Evolutionary conservation across 2,797 vertebrate species (phyloP).

Genomic region (Pipistrellus nathusii): DNA sequence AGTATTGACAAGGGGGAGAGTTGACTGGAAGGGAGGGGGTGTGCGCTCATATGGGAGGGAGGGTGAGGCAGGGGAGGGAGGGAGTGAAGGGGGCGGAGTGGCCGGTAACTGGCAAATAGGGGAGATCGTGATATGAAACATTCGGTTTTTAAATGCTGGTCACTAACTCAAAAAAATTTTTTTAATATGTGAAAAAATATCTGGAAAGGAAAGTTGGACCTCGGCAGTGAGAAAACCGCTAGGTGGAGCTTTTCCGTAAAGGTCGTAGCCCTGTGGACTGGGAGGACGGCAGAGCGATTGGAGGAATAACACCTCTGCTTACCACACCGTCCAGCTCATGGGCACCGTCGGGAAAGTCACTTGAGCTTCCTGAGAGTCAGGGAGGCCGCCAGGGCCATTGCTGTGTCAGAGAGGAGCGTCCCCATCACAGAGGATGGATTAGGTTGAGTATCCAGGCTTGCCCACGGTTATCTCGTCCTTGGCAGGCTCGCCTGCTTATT

Average conservation of each 20-base stretch:
- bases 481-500: not conserved
- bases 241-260: not conserved
- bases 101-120: fast-evolving
- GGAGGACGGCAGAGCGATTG: not conserved
- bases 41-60: not conserved
- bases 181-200: not conserved
- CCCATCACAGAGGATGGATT: not conserved
- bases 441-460: not conserved
- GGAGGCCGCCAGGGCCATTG: fast-evolving
- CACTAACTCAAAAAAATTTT: no score
- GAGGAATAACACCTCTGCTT: not conserved
- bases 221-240: not conserved
- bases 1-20: not conserved
- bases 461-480: not conserved
- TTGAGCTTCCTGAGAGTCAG: not conserved
- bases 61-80: not conserved
- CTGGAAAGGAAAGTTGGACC: not conserved
- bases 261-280: not conserved
- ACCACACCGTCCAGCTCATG: not conserved
- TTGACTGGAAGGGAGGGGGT: not conserved
- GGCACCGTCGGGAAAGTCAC: not conserved
- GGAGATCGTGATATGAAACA: not conserved
- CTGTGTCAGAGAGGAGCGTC: not conserved
- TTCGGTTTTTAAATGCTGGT: not conserved
- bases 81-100: not conserved